A percentile compares a stretch with the other conserved stretches of the same genome.
These are phyloP conservation scores for Lagopus muta DNA, from an alignment of 2,113 vertebrate species.

Conservation along the genomic window DNA sequence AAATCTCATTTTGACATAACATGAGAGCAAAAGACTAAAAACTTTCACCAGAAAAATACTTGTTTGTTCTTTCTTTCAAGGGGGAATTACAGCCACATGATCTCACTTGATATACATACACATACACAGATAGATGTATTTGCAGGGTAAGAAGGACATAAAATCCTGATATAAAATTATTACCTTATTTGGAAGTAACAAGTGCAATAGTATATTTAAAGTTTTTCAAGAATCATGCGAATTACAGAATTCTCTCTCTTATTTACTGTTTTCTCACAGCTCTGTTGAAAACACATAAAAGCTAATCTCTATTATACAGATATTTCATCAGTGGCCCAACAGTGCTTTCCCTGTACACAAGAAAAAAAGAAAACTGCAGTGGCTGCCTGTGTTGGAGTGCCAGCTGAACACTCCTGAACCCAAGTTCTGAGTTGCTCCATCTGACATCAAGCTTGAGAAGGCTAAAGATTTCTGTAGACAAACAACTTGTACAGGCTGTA, in stretches of 20 bases:
- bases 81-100: not conserved
- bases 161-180: not conserved
- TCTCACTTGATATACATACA: not conserved
- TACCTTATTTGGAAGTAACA: not conserved
- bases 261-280: not conserved
- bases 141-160: not conserved
- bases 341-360: not conserved
- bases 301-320: not conserved
- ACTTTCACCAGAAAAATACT: not conserved
- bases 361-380: not conserved
- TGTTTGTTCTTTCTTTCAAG: not conserved
- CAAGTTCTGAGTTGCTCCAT: not conserved
- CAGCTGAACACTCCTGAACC: not conserved
- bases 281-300: not conserved
- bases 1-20: not conserved
- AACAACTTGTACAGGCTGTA: not conserved
- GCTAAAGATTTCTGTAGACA: not conserved
- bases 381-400: not conserved
- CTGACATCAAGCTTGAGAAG: not conserved
- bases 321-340: not conserved
- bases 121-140: not conserved
- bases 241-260: not conserved
- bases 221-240: not conserved
- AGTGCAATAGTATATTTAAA: not conserved
- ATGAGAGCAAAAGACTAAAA: not conserved